phyloP scores from a whole-genome alignment of 2,113 vertebrate species.

The Ptilorrhoa leucosticta region DNA sequence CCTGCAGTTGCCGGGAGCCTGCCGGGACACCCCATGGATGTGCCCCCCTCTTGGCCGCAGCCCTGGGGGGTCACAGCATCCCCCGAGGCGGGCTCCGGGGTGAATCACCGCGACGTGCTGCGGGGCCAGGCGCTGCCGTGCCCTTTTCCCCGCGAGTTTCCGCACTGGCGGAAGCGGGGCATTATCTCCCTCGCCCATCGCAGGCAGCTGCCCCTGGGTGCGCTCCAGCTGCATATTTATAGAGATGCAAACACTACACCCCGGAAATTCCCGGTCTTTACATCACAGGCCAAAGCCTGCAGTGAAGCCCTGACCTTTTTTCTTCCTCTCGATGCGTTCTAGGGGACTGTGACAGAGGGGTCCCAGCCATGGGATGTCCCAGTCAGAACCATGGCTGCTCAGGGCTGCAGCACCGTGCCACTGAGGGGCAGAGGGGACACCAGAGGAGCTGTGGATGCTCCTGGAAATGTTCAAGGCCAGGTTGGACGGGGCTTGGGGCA shows the following conservation, averaged over 20 bases:
- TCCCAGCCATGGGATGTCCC: not conserved
- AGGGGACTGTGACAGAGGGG: rapidly evolving
- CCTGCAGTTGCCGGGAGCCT: not conserved
- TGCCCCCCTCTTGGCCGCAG: not conserved
- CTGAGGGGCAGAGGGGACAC: not conserved
- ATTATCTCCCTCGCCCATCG: constrained; percentile 34
- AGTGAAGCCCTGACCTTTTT: not conserved
- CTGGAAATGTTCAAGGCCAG: not conserved
- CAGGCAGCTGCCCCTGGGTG: constrained; percentile 38
- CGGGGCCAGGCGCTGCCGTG: not conserved
- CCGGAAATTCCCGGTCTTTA: constrained; percentile 29
- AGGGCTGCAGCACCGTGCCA: not conserved
- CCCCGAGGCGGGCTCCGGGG: not conserved
- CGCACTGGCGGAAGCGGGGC: not conserved
- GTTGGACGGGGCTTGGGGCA: not conserved
- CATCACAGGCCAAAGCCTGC: not conserved
- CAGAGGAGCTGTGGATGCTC: not conserved
- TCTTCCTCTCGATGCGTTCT: not conserved
- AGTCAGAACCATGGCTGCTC: rapidly evolving
- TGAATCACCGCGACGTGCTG: not conserved
- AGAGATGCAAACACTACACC: constrained; percentile 13
- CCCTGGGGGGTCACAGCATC: not conserved
- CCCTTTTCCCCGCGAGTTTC: not conserved
- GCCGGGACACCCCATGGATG: rapidly evolving
- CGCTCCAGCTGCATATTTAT: not conserved